Evolutionary conservation across 2,113 vertebrate genomes (phyloP).

Genomic region (Neolamprologus brichardi): DNA sequence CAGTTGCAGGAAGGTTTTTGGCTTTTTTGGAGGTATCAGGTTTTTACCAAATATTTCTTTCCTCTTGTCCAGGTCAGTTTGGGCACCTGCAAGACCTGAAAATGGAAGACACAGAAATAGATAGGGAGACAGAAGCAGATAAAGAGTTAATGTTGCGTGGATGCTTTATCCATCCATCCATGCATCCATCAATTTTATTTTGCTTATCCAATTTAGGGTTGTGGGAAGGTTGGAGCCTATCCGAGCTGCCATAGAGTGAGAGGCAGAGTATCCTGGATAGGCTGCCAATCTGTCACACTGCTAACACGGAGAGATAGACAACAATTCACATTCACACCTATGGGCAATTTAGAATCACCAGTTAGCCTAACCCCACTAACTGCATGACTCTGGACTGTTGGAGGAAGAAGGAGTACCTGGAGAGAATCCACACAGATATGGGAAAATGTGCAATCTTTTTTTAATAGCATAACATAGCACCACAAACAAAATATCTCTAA

Average conservation of each 20-base stretch:
- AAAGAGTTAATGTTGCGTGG: background rate
- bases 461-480: background rate
- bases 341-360: background rate
- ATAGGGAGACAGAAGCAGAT: background rate
- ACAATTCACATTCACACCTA: background rate
- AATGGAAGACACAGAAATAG: background rate
- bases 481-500: conserved; percentile 28
- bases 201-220: background rate
- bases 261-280: background rate
- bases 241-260: background rate
- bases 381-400: background rate
- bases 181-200: background rate
- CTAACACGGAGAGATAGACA: background rate
- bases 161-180: background rate
- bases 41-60: conserved; percentile 92
- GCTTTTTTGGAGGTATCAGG: conserved; percentile 99
- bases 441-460: background rate
- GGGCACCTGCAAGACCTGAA: conserved; percentile 84
- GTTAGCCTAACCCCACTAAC: background rate
- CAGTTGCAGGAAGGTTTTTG: conserved; percentile 99
- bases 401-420: background rate
- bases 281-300: background rate
- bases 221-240: background rate
- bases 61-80: conserved; percentile 91
- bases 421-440: background rate